Base-by-base conservation (phyloP, 2,113 vertebrate species). In the Daubentonia madagascariensis region DNA sequence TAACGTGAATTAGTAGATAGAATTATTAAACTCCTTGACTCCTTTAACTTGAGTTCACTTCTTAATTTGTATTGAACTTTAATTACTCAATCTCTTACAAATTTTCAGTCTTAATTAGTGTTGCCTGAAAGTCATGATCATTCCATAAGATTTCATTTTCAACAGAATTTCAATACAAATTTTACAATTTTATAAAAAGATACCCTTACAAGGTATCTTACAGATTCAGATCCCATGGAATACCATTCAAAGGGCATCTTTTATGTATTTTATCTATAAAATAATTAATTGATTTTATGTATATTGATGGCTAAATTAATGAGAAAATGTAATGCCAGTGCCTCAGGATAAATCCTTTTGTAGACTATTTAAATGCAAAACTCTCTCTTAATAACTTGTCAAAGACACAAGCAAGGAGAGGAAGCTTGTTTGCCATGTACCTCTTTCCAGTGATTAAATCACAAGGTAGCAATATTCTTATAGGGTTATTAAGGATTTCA, bases 91-190 rank as follows among this genome's bases (percentile, higher is more conserved):
- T 68, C 65, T 76, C n/a, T 72, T 18, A 32, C 68, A 89, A 83
- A 16, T 61, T 85, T 94, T 73, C 23, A 89, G 5, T 95, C 93
- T n/a, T 93, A 59, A 97, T 86, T 81, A 96, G 57, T 78, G 6
- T 76, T 89, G 12, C 40, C 80, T 35, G 35, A 89, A 87, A 35
- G 76, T 88, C 59, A 59, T 85, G 95, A 65, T 92, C 63, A 48
- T 72, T 91, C 93, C 80, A 78, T 86, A 70, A 93, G 84, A 98
- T 92, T 98, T 45, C 45, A 95, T 95, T 97, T 98, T 97, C 97
- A 90, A 96, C 67, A 92, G 50, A 79, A 75, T 83, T 97, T 97
- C 91, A 93, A 70, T 88, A 70, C 16, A 98, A 89, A 96, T 78
- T 97, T 97, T 93, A 98, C 92, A 97, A 97, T 98, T 91, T 94